Evolutionary conservation across 2,888 invertebrate species (phyloP).

Genomic region (Hydraecia micacea): DNA sequence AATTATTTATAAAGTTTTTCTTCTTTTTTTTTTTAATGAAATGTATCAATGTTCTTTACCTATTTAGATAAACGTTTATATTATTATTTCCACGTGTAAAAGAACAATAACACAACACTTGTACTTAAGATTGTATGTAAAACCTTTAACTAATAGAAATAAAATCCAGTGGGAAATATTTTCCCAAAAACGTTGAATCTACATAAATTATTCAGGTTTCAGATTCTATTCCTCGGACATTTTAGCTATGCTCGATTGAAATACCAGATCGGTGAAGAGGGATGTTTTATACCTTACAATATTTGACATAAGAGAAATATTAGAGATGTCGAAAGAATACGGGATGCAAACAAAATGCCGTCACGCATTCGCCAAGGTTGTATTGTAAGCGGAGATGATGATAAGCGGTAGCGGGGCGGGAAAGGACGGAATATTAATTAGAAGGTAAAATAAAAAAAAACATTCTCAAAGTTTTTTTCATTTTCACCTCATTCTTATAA

Average conservation of each 20-base stretch:
- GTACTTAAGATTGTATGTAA: not conserved
- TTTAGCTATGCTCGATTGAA: slow-evolving; percentile 60
- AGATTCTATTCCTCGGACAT: slow-evolving; percentile 39
- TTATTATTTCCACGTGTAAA: not conserved
- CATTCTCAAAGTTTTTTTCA: too few relatives aligned
- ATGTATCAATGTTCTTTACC: not conserved
- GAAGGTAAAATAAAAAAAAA: too few relatives aligned
- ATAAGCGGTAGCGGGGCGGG: slow-evolving; percentile 17
- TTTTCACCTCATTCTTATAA: not conserved
- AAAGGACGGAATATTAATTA: too few relatives aligned
- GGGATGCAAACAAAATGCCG: slow-evolving; percentile 67
- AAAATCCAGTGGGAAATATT: not conserved
- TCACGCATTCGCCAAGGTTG: slow-evolving; percentile 52
- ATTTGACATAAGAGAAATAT: slow-evolving; percentile 63
- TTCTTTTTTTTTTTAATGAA: too few relatives aligned
- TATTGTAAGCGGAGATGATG: slow-evolving; percentile 34
- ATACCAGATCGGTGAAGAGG: slow-evolving; percentile 50
- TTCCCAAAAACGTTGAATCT: slow-evolving; percentile 27
- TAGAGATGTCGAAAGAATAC: slow-evolving; percentile 63
- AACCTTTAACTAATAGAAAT: not conserved
- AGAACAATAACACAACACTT: not conserved
- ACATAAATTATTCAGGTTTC: slow-evolving; percentile 27
- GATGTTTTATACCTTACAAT: slow-evolving; percentile 56
- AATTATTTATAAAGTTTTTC: too few relatives aligned
- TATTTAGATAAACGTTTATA: not conserved